These are phyloP conservation scores for Lutraria lutraria DNA, from an alignment of 2,888 invertebrate species.

Conservation along the genomic window DNA sequence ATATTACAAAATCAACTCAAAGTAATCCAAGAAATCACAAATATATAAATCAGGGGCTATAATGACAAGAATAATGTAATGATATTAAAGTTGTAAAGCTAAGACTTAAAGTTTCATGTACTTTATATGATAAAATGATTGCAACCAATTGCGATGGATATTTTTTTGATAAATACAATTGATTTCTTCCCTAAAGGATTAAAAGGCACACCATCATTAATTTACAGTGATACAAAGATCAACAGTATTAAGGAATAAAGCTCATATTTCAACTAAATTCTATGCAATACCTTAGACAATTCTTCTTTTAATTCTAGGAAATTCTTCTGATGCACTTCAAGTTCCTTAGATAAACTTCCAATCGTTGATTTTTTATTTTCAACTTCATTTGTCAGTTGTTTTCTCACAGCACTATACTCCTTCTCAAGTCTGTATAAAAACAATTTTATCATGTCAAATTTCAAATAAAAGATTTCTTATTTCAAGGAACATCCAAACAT, in stretches of 20 bases:
- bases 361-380: slow-evolving; percentile 84
- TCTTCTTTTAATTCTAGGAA: slow-evolving; percentile 85
- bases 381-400: slow-evolving; percentile 82
- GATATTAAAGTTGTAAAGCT: too few relatives aligned
- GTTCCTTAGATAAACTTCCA: slow-evolving; percentile 83
- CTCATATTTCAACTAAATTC: neutral
- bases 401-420: slow-evolving; percentile 79
- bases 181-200: too few relatives aligned
- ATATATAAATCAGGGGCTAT: too few relatives aligned
- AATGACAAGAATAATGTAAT: too few relatives aligned
- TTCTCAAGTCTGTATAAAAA: slow-evolving; percentile 80
- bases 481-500: neutral
- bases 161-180: too few relatives aligned
- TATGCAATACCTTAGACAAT: slow-evolving; percentile 80
- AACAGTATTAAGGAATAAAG: too few relatives aligned
- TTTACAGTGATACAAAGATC: too few relatives aligned
- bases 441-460: neutral
- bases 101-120: too few relatives aligned
- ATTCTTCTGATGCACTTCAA: slow-evolving; percentile 85
- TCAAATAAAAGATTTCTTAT: neutral
- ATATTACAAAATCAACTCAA: neutral
- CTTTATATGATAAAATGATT: too few relatives aligned
- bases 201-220: too few relatives aligned
- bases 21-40: neutral
- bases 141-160: too few relatives aligned